Evolutionary conservation across 2,113 vertebrate genomes (phyloP).

Genomic region (Lepisosteus osseus): DNA sequence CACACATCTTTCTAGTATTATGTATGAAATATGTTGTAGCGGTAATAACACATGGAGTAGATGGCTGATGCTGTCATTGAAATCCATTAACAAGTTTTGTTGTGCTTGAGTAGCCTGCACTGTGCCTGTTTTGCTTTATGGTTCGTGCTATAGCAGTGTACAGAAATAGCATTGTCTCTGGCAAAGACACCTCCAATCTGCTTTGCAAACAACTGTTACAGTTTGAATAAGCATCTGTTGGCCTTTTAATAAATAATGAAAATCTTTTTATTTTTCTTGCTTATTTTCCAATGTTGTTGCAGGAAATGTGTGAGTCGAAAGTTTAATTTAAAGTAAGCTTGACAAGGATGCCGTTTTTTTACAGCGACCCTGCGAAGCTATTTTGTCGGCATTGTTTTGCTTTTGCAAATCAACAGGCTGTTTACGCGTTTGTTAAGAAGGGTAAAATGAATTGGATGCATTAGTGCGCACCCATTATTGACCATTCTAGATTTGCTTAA

Average conservation of each 20-base stretch:
- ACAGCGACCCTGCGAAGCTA: not conserved
- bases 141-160: slow-evolving; percentile 35
- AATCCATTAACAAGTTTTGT: slow-evolving; percentile 47
- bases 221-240: slow-evolving; percentile 46
- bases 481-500: slow-evolving; percentile 39
- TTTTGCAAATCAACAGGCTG: not conserved
- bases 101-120: slow-evolving; percentile 49
- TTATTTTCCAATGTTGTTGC: too few relatives aligned
- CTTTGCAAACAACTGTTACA: slow-evolving; percentile 30
- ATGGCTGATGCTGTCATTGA: slow-evolving; percentile 41
- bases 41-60: slow-evolving; percentile 33
- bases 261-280: not conserved
- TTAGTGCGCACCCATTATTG: slow-evolving; percentile 40
- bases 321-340: not conserved
- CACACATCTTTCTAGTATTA: slow-evolving; percentile 43
- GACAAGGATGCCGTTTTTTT: slow-evolving; percentile 3
- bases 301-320: too few relatives aligned
- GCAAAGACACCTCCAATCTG: slow-evolving; percentile 31
- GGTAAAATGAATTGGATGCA: slow-evolving; percentile 27
- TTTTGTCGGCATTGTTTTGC: not conserved
- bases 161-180: slow-evolving; percentile 42
- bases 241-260: slow-evolving; percentile 25
- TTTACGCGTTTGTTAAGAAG: slow-evolving; percentile 13
- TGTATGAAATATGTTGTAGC: slow-evolving; percentile 43
- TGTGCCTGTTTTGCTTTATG: slow-evolving; percentile 39